Evolutionary conservation across 2,888 invertebrate species (phyloP), one percentile per base, ranked within the genome.

Genomic region (Kryphioiulus occultus): DNA sequence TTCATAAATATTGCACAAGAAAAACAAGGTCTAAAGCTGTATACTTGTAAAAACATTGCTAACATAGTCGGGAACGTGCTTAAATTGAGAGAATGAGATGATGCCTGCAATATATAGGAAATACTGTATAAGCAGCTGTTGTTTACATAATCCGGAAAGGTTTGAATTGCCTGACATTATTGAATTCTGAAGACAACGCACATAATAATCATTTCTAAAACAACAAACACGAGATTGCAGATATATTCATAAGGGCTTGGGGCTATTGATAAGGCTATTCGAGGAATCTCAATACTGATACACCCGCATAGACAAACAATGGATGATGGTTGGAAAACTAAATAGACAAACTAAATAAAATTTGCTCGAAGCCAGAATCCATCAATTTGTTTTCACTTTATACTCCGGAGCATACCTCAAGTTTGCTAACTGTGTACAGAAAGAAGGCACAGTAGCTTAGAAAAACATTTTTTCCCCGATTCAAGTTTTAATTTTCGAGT

Each of bases 141-240:
- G 78, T 78, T 78, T 78, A 78, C 22, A 26, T 78, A 78, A 78
- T 78, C 2, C 22, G 30, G 78, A 22, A 78, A 15, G 78, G 78
- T 78, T 78, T 30, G 9, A 7, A 78, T 78, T 78, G 78, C 78
- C 78, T 78, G 78, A 10, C 78, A 78, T 78, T 78, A 78, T 78
- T 78, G 78, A 78, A 78, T 78, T 78, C 78, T 30, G 78, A 78
- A 78, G 26, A 78, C 68, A 30, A 78, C 26, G 26, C 78, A 78
- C 15, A 78, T 78, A 30, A 78, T 78, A 78, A 78, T 78, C 78
- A 78, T 78, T 78, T 78, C 78, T 78, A 78, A 78, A 78, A 78
- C 78, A 78, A 78, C 78, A 78, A 30, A 78, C 78, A 78, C 9
- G 78, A 78, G 78, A 30, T 78, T 26, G 78, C 30, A 78, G 78